phyloP scores from a whole-genome alignment of 2,888 invertebrate genomes.

The Callyntrura guangdongensis region DNA sequence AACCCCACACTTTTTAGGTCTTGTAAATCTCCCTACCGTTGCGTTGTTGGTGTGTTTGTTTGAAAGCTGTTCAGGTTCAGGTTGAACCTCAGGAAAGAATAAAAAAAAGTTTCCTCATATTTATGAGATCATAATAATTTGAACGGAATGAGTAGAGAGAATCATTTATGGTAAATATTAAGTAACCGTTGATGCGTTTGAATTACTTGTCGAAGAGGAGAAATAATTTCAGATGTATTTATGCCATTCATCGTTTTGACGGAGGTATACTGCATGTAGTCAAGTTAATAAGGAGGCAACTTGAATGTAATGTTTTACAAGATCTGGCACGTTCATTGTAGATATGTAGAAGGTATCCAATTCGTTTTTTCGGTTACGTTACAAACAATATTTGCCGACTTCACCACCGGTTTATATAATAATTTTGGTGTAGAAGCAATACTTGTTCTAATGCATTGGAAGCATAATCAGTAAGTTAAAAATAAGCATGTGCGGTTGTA shows the following conservation, averaged over 20 bases:
- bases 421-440: too few species aligned
- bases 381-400: neutral
- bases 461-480: neutral
- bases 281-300: neutral
- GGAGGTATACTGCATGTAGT: neutral
- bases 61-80: slow-evolving; percentile 44
- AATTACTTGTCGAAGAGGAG: slow-evolving; percentile 46
- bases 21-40: slow-evolving; percentile 13
- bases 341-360: too few species aligned
- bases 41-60: slow-evolving; percentile 44
- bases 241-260: slow-evolving; percentile 36
- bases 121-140: slow-evolving; percentile 76
- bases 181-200: slow-evolving; percentile 57
- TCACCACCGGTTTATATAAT: slow-evolving; percentile 39
- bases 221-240: slow-evolving; percentile 44
- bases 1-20: slow-evolving; percentile 32
- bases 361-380: too few species aligned
- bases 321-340: slow-evolving; percentile 14
- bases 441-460: too few species aligned
- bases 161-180: slow-evolving; percentile 60
- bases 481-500: neutral
- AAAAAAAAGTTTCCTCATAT: slow-evolving; percentile 67
- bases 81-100: slow-evolving; percentile 50
- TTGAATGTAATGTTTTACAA: neutral
- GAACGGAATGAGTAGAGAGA: slow-evolving; percentile 34